Evolutionary conservation across 2,797 vertebrate species (phyloP).

Genomic region (Denticeps clupeoides): DNA sequence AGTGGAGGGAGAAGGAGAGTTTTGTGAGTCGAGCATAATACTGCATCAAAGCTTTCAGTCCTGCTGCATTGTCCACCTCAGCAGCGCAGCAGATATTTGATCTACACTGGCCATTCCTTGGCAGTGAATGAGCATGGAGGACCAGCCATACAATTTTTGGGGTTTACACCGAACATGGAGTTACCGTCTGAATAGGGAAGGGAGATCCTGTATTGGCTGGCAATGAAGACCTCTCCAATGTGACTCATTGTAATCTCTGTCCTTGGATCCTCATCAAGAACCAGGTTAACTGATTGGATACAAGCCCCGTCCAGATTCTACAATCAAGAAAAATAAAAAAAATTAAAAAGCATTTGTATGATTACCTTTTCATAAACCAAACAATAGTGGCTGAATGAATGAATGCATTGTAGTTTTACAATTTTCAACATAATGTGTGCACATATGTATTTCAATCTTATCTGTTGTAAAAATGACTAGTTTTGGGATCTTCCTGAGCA

Average conservation of each 20-base stretch:
- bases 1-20: background rate
- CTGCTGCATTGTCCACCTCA: conserved; percentile 17
- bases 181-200: conserved; percentile 87
- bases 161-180: conserved; percentile 2
- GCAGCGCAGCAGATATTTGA: conserved; percentile 37
- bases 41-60: conserved; percentile 15
- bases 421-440: conserved; percentile 1
- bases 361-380: conserved; percentile 8
- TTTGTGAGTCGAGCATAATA: conserved; percentile 32
- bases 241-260: conserved; percentile 87
- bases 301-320: conserved; percentile 88
- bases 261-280: conserved; percentile 78
- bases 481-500: no score
- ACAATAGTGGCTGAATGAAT: conserved; percentile 8
- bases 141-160: conserved; percentile 23
- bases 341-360: conserved; percentile 1
- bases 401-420: background rate
- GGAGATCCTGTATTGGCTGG: conserved; percentile 84
- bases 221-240: conserved; percentile 79
- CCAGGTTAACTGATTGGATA: conserved; percentile 81
- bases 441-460: no score
- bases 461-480: no score
- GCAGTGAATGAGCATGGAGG: conserved; percentile 14
- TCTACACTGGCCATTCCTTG: conserved; percentile 19
- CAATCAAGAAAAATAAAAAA: conserved; percentile 30